Evolutionary conservation across 2,888 invertebrate genomes (phyloP), one percentile per base, ranked within the genome.

Genomic region (Oegoconia quadripuncta): DNA sequence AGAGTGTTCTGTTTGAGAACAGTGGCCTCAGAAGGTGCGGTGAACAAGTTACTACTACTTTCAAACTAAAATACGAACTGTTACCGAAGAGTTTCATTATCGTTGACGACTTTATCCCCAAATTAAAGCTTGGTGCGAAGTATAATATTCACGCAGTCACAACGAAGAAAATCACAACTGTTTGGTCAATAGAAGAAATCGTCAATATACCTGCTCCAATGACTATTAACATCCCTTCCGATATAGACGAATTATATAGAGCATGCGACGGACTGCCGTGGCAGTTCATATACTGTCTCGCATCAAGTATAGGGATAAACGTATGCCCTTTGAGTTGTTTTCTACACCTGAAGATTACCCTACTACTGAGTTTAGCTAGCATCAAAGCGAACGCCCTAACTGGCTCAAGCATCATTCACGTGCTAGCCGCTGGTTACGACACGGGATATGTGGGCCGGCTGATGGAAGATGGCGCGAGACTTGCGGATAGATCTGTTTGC

Each of bases 211-310:
- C 59, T 6, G 65, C 69, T 12, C 76, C 83, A 22, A 34, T 67
- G 8, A 71, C 71, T 0, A 54, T 46, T 18, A 56, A 66, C 1
- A 49, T 69, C 20, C 70, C 77, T 9, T 45, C 55, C 32, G 77
- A 80, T 22, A 64, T 87, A 23, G 45, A 57, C 27, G 63, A 77
- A 26, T 50, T 86, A 13, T 76, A 61, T 37, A 48, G 58, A 25
- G 61, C 56, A 1, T 84, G 81, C 44, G 54, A 66, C 17, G 69
- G 69, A 7, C 32, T 70, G 8, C 68, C 86, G 8, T 87, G 82
- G 81, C 77, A 74, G 49, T 86, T 86, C 44, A 69, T 87, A 38
- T 86, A 81, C 51, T 81, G 81, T 36, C 58, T 87, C 5, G 75
- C 87, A 28, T 83, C 82, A 1, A 72, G 64, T 22, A 71, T 87